Conservation (phyloP, 2,113 vertebrate genomes). For the Leucopsar rothschildi region DNA sequence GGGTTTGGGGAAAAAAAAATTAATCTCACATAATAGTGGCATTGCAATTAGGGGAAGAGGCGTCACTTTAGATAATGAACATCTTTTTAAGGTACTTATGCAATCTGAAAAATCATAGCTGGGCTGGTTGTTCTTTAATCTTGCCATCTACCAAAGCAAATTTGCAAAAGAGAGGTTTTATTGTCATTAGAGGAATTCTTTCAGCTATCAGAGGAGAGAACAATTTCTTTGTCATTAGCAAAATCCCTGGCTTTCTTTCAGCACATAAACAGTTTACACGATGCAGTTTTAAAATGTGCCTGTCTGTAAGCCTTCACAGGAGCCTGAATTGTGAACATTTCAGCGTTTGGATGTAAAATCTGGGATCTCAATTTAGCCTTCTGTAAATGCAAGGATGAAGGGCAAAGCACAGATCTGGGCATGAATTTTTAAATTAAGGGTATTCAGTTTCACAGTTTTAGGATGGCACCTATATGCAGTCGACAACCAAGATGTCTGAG, state of each 20-base stretch:
- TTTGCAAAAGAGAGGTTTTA: conserved; percentile 4
- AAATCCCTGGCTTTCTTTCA: conserved; percentile 25
- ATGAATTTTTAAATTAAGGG: conserved; percentile 71
- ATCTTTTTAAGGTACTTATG: conserved; percentile 33
- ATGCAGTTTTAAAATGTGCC: conserved; percentile 51
- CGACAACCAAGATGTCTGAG: conserved; percentile 68
- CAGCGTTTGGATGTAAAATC: conserved; percentile 61
- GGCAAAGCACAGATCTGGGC: conserved; percentile 68
- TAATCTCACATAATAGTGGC: background rate
- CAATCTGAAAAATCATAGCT: conserved; percentile 34
- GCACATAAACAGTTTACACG: conserved; percentile 45
- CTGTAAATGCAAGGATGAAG: conserved; percentile 66
- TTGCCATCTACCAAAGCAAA: conserved; percentile 26
- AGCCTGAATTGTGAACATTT: conserved; percentile 61
- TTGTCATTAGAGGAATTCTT: conserved; percentile 41
- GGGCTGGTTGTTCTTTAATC: conserved; percentile 26
- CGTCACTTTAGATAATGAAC: conserved; percentile 27
- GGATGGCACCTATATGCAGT: conserved; percentile 66
- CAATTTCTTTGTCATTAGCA: conserved; percentile 58
- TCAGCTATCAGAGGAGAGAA: conserved; percentile 10
- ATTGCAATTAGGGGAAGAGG: conserved; percentile 21
- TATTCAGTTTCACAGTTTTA: conserved; percentile 69
- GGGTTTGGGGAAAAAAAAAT: background rate
- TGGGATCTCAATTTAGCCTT: conserved; percentile 65
- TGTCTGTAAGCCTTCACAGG: conserved; percentile 51